Conservation (phyloP, 2,888 invertebrate genomes). For the Heliothis peltigera region DNA sequence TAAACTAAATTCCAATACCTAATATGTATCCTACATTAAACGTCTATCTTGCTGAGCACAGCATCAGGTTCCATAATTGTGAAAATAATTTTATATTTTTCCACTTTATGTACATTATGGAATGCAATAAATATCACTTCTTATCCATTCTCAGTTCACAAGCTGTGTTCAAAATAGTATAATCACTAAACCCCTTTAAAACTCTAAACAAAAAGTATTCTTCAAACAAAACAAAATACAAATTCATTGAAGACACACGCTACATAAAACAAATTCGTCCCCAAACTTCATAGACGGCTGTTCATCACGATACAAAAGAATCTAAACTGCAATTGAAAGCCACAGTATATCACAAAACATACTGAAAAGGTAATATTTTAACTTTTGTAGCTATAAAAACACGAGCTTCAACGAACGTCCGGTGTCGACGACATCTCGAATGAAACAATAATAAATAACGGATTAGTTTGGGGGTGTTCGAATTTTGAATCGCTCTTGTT, state of each 20-base stretch:
- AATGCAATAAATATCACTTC: too few species aligned
- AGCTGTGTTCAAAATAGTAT: too few species aligned
- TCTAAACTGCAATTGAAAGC: conserved; percentile 35
- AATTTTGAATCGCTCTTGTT: conserved; percentile 18
- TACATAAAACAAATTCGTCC: conserved; percentile 27
- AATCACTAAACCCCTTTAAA: neutral
- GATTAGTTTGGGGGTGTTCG: conserved; percentile 16
- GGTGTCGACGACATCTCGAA: conserved; percentile 48
- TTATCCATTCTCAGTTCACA: too few species aligned
- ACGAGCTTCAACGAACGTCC: conserved; percentile 32
- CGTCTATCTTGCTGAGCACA: too few species aligned
- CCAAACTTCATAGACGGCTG: conserved; percentile 38
- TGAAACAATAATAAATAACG: conserved; percentile 31
- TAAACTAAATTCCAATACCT: too few species aligned
- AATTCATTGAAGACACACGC: neutral
- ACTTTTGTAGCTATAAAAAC: conserved; percentile 41
- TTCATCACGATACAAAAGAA: conserved; percentile 42
- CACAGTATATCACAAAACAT: conserved; percentile 27
- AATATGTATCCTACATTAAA: too few species aligned
- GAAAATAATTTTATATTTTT: too few species aligned
- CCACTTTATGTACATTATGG: too few species aligned
- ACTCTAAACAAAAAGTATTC: neutral
- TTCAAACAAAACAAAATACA: conserved; percentile 7
- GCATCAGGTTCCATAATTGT: too few species aligned
- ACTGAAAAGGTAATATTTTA: conserved; percentile 40